Conservation (phyloP, 1,140 invertebrate genomes). For the Drosophila watanabei region DNA sequence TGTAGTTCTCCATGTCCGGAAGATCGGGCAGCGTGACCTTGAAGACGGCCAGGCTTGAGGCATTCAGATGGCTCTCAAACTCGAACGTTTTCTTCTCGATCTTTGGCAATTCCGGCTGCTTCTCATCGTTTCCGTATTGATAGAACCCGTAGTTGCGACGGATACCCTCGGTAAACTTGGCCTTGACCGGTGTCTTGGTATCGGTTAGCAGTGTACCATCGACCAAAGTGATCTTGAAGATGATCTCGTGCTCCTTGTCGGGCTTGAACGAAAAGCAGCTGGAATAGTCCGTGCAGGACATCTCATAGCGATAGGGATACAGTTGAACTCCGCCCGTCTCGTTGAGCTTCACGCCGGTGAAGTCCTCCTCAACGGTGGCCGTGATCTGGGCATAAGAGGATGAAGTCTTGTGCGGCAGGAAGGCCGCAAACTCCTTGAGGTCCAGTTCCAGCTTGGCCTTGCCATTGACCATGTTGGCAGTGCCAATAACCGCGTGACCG, state of each 20-base stretch:
- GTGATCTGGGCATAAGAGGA: constrained; percentile 87
- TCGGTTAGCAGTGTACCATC: constrained; percentile 67
- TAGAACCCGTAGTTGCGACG: constrained; percentile 52
- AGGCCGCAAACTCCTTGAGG: constrained; percentile 87
- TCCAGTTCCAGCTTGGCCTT: constrained; percentile 90
- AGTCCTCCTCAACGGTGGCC: constrained; percentile 91
- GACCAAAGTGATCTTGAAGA: constrained; percentile 67
- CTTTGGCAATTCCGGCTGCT: constrained; percentile 43
- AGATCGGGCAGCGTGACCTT: constrained; percentile 67
- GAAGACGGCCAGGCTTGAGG: constrained; percentile 62
- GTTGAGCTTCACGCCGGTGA: constrained; percentile 92
- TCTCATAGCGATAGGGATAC: constrained; percentile 93
- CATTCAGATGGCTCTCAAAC: constrained; percentile 71
- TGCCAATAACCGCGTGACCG: constrained; percentile 75
- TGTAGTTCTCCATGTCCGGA: constrained; percentile 65
- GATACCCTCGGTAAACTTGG: constrained; percentile 87
- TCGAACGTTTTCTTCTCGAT: constrained; percentile 47
- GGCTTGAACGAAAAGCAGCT: constrained; percentile 94
- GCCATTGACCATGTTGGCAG: constrained; percentile 90
- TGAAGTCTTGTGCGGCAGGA: constrained; percentile 86
- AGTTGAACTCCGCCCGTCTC: constrained; percentile 90
- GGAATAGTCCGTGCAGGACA: constrained; percentile 91
- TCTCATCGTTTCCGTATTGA: constrained; percentile 27
- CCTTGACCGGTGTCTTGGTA: constrained; percentile 87
- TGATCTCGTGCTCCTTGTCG: constrained; percentile 91